Evolutionary conservation across 2,888 invertebrate species (phyloP), one percentile per base, ranked within the genome.

Genomic region (Spilarctia lutea): DNA sequence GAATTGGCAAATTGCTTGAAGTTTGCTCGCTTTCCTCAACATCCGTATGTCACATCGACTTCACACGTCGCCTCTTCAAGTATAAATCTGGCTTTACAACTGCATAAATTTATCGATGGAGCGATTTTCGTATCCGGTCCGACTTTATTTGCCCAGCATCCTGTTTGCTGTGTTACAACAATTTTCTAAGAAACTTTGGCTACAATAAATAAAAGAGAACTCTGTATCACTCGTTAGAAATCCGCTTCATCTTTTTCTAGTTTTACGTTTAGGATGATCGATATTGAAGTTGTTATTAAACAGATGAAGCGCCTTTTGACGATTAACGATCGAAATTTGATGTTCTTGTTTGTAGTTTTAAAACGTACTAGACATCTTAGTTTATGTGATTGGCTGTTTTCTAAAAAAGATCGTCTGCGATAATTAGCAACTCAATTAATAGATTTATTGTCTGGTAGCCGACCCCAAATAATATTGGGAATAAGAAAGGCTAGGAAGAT

Each of bases 71-170:
- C 88, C 90, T 91, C 88, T 89, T 90, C 87, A 88, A 89, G 87
- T 90, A 94, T 94, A 94, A 94, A 94, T 94, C 92, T 89, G 89
- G 89, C 89, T 93, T 93, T 92, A 94, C 92, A 94, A 92, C 94
- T 91, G 91, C 93, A 94, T 95, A 94, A 94, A 94, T 94, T 94
- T 94, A 93, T 94, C 94, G 92, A 94, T 94, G 91, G 90, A 93
- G 91, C 92, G 91, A 92, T 94, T 92, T 91, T 91, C 87, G 92
- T 91, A 93, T 94, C 95, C 95, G 94, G 90, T 87, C 88, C 81
- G 89, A 88, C 89, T 92, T 91, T 93, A 91, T 92, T 90, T 65
- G 79, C 88, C 85, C 80, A 87, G 85, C 90, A 91, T 93, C 94
- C 93, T 93, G 92, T 91, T 91, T 89, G 89, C 80, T 88, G 82